Evolutionary conservation across 2,797 vertebrate species (phyloP).

Genomic region (Halcyon smyrnensis): DNA sequence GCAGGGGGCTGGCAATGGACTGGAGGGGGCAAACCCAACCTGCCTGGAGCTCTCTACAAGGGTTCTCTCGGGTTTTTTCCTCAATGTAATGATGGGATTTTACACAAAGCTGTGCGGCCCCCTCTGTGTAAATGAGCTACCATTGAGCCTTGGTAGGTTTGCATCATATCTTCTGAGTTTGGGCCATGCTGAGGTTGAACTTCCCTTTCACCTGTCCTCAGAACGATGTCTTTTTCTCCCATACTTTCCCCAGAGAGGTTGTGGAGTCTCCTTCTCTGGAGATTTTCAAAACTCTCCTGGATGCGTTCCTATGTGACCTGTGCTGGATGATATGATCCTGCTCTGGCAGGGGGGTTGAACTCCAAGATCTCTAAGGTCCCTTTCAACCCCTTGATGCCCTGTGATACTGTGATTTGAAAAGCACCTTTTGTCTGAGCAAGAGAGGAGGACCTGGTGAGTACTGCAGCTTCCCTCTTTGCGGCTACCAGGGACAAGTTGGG

Average conservation of each 20-base stretch:
- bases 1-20: background rate
- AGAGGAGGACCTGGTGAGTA: background rate
- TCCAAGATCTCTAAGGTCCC: too few species aligned
- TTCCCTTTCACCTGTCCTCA: background rate
- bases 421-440: background rate
- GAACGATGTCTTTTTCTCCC: background rate
- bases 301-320: too few species aligned
- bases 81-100: accelerated
- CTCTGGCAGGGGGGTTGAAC: too few species aligned
- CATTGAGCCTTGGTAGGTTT: accelerated
- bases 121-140: background rate
- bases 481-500: too few species aligned
- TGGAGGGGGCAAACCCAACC: background rate
- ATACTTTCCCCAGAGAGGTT: too few species aligned
- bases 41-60: accelerated
- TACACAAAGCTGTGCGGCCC: accelerated
- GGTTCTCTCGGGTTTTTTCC: background rate
- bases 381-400: too few species aligned
- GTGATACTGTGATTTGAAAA: too few species aligned
- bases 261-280: too few species aligned
- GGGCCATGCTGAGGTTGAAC: background rate
- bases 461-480: background rate
- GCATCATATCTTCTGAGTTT: background rate
- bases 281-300: too few species aligned
- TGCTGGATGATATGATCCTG: too few species aligned